Base-by-base conservation (phyloP, 2,797 vertebrate genomes). In the Microctenopoma stevenorrisi region DNA sequence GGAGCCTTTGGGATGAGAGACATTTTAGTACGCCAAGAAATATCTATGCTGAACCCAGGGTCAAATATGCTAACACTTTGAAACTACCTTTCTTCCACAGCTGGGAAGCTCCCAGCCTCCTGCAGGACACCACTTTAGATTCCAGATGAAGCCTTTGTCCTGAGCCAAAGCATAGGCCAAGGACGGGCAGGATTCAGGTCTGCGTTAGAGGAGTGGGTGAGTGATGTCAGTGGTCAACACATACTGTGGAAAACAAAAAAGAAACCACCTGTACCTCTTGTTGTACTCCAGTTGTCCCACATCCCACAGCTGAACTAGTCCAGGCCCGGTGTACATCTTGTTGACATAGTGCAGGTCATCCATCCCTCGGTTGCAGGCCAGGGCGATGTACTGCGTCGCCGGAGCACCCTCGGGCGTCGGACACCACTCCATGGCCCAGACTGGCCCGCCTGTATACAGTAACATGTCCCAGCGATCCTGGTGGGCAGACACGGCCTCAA, bases 381-480 rank as follows among this genome's bases (percentile, higher is more conserved):
- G 43, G 0, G 96, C 96, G 38, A 96, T 64, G 0, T 95, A 96
- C 90, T 99, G 97, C 0, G 79, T 67, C 3, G 94, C 92, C 0
- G 50, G 60, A 0, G 95, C 92, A 1, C 95, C 95, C 8, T 96
- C 96, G 0, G 96, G 96, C 2, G 90, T 94, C 0, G 98, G 97
- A 78, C 97, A 98, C 97, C 98, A 99, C 79, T 98, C 98, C 92
- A 98, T 72, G 0, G 97, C 92, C 96, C 97, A 98, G 51, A 99
- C 91, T 0, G 98, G 98, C 7, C 98, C 98, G 0, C 97, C 98
- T 0, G 93, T 92, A 16, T 94, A 97, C 93, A 99, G 95, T 6
- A 94, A 74, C 64, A 93, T 67, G 63, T 99, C 97, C 94, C 92
- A 94, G 46, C 95, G 93, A 18, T 96, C 92, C 1, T 86, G 67